Base-by-base conservation (phyloP, 2,888 invertebrate genomes). In the Cancer borealis region DNA sequence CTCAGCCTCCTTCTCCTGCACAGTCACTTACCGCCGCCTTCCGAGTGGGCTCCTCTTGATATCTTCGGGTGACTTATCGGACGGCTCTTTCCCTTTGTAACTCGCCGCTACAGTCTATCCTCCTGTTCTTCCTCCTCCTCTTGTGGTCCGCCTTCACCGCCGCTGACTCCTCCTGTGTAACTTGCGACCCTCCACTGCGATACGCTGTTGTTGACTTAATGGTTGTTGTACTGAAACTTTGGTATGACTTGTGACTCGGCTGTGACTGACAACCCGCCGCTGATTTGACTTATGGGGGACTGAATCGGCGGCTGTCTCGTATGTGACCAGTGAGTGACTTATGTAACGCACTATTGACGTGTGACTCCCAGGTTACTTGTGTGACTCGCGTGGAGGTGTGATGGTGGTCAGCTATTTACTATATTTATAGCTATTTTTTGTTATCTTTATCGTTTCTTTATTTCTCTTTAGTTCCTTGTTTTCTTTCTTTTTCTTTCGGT, bases 91-190 rank as follows among this genome's bases (percentile, higher is more conserved):
- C 73, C 73, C 73, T 73, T 73, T 26, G 73, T 73, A n/a, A 73
- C 73, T 54, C 54, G 54, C 54, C 17, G 12, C 54, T 54, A 54
- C 12, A 54, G 14, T 54, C 54, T 54, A 54, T 54, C 73, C 73
- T 73, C 73, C 73, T 73, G n/a, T n/a, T 73, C 73, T n/a, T 73
- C 73, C 73, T 73, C 73, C 73, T 73, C 73, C 26, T 73, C 73
- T n/a, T 21, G 17, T 73, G 17, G 6, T 12, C 73, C n/a, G 12
- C n/a, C 10, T 14, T n/a, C 66, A 5, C 66, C n/a, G 12, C 66
- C 66, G 73, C 73, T 73, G 73, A 73, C 73, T 73, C 73, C 17
- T n/a, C 54, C 12, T 54, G 54, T 10, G 17, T 14, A 54, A 17
- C 54, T 54, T 54, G 54, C 3, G 54, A 54, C 54, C 54, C 54